Evolutionary conservation across 2,113 vertebrate genomes (phyloP), one percentile per base, ranked within the genome.

Genomic region (Sinocyclocheilus maitianheensis): DNA sequence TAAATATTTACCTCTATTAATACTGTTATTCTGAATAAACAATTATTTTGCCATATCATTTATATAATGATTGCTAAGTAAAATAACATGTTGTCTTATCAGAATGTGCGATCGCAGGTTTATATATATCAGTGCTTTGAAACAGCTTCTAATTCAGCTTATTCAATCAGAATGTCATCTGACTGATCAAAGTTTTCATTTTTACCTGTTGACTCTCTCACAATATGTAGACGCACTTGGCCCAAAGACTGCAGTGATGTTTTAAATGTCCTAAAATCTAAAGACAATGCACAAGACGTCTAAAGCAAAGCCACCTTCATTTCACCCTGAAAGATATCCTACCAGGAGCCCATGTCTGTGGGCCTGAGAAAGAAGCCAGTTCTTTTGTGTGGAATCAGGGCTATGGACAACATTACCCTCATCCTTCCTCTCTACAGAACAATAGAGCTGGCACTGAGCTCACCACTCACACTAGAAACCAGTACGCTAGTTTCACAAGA

Each of bases 401-500:
- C 71, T 86, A 62, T 86, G 85, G 77, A 84, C 71, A 74, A 55
- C 85, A 74, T 75, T 84, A 74, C 77, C 85, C 87, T 86, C 74
- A 78, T 87, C 83, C 62, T 77, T 85, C 37, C 69, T 77, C 62
- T 30, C 71, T 69, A 55, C 81, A 74, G 13, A 81, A 89, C 86
- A 87, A 72, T 86, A 65, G 80, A 71, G 51, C 69, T 75, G 51
- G 65, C 63, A 53, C 7, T 18, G 65, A 69, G 65, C 65, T 46
- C 75, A 76, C 43, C 62, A 24, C 79, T 86, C 77, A 88, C 84
- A 88, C 86, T 86, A 14, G 43, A 81, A 76, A 55, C 77, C 78
- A 51, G 78, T 74, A 48, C n/a, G 20, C 30, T 62, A 26, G 37
- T 69, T 77, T 79, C 62, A 72, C 63, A 85, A 24, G 65, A 16